A percentile compares a stretch with the other conserved stretches of the same genome.
Conservation (phyloP, 2,888 invertebrate genomes). For the Iphiclides podalirius region DNA sequence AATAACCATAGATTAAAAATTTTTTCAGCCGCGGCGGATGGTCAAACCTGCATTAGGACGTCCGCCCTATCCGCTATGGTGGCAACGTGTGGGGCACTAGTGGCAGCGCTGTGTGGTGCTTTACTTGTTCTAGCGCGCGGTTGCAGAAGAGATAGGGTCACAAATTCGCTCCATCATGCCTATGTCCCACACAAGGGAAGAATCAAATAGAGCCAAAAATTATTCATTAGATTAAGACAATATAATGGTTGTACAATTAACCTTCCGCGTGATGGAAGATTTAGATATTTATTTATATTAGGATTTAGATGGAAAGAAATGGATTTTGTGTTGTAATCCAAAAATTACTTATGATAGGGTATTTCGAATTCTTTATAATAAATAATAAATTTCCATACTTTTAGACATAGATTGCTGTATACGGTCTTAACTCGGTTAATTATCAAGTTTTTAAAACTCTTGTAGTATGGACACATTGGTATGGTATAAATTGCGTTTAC, state of each 20-base stretch:
- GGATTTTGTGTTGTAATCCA: neutral
- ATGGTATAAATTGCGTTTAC: no score
- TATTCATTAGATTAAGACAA: no score
- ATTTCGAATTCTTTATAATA: no score
- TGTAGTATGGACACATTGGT: no score
- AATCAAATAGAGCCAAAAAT: conserved; percentile 64
- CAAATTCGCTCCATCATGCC: conserved; percentile 66
- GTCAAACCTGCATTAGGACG: conserved; percentile 83
- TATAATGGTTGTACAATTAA: neutral
- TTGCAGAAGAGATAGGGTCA: conserved; percentile 81
- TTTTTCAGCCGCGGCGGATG: conserved; percentile 53
- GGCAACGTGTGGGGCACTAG: conserved; percentile 83
- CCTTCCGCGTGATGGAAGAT: conserved; percentile 7
- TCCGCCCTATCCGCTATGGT: conserved; percentile 84
- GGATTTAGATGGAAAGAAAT: neutral
- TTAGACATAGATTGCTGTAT: no score
- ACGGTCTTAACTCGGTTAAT: no score
- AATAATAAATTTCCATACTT: no score
- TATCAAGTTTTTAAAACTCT: no score
- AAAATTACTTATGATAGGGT: no score
- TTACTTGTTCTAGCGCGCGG: conserved; percentile 88
- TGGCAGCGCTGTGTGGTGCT: conserved; percentile 86
- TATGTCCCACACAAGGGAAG: conserved; percentile 84
- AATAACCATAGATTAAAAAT: neutral
- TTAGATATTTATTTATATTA: neutral